Evolutionary conservation across 2,888 invertebrate species (phyloP), one percentile per base, ranked within the genome.

Genomic region (Tricholauxania praeusta): DNA sequence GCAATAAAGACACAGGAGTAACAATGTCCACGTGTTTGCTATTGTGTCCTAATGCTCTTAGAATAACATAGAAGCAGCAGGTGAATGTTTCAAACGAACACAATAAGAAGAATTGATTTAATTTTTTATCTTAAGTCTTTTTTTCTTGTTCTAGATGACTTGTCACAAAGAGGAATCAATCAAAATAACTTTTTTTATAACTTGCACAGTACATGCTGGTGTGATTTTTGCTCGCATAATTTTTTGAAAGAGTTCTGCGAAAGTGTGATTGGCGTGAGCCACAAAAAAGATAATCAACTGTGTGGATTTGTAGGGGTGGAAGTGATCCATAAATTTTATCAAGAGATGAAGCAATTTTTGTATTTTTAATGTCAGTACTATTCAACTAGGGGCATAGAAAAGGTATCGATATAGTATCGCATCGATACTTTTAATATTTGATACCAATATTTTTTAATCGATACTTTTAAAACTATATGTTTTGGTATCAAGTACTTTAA

Each of bases 251-350:
- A 51, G 17, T 39, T 39, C n/a, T 19, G 17, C 52, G 14, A 69
- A 60, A 49, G 69, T 49, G 69, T 69, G 60, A 17, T 47, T 53
- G 67, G 67, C 67, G 55, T 67, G 67, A 67, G 55, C 48, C 67
- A 55, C 48, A 67, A 67, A 12, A 10, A 12, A 66, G 39, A 55
- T 53, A 39, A 39, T 39, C 39, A 39, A 39, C 10, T 39, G 10
- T 39, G 39, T 39, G 39, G 39, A 39, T 39, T 39, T 39, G 1
- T 39, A 7, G 39, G 39, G 39, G 39, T 39, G 7, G 39, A 39
- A 39, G 8, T 10, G 7, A 1, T 2, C 39, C 10, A 1, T 39
- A 10, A 39, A 10, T 39, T 39, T 39, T 39, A 39, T 39, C 10
- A 39, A 39, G 39, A 39, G 39, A 39, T 10, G 10, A 8, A 39